Base-by-base conservation (phyloP, 2,888 invertebrate genomes). In the Anaspis maculata region DNA sequence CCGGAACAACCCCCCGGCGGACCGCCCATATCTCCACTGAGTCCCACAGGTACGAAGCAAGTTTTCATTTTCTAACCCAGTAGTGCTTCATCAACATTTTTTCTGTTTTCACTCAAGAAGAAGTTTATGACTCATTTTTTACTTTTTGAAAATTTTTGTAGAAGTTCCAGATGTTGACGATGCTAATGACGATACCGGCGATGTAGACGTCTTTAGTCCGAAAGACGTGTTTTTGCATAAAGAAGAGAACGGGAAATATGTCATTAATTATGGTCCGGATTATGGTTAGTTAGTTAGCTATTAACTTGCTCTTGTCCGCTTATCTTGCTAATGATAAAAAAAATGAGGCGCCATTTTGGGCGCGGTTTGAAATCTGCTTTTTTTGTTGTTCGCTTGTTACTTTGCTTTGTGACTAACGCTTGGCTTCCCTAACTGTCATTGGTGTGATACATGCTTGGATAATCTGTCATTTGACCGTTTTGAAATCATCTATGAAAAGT, bases 241-340 rank as follows among this genome's bases (percentile, higher is more conserved):
- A 19, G 19, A 19, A 24, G 38, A 25, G 29, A 41, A 21, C 37
- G 53, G 52, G 28, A 48, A 49, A 45, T 49, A 49, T 38, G 30
- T 45, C 15, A 48, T 45, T 14, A 44, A 42, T 44, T 57, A 54
- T 38, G 42, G 37, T 11, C 30, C 49, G n/a, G 50, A 54, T 48
- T 57, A 57, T 37, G 57, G 57, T 57, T 53, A 54, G 57, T 57
- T 46, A 19, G 9, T 16, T 7, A 13, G 30, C 34, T 34, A 28
- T 31, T 27, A 40, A 34, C 28, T 23, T 14, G 32, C 25, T 37
- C 34, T 30, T 32, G 25, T 24, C 12, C 15, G 24, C 24, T 24
- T 11, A 10, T 24, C 9, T 24, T 15, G 28, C 32, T 35, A 29
- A 37, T 33, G 32, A 28, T 13, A 9, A 22, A 29, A 9, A 13